Evolutionary conservation across 2,888 invertebrate species (phyloP), one percentile per base, ranked within the genome.

Genomic region (Tinea trinotella): DNA sequence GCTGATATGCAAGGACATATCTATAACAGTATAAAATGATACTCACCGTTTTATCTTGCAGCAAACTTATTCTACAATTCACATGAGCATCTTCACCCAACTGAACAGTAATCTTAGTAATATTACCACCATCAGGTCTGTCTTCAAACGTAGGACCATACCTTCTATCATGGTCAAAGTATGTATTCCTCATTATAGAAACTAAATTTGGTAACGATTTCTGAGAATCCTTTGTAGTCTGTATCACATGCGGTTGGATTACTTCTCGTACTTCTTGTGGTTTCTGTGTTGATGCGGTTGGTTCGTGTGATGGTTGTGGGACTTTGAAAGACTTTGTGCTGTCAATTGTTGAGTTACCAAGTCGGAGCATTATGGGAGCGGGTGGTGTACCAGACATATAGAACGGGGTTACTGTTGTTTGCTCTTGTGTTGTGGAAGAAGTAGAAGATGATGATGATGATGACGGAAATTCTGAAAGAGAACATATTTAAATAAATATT

Each of bases 101-200:
- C 64, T 92, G 92, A 18, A 92, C 91, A 0, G 92, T 93, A 55
- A 92, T 89, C 67, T 91, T 92, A 48, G 90, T 88, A 13, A 90
- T 78, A 62, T 90, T 90, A 19, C 90, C 90, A 61, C 85, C 78
- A n/a, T 52, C 54, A 0, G 76, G 69, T 0, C 69, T 64, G 53
- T 85, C 86, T 64, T 92, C 92, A 64, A 92, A 92, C 61, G 91
- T 91, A 22, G 92, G 92, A 24, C 92, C 92, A 74, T 91, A 91
- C 64, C 90, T 89, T 55, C 83, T 67, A 54, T 86, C 86, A 48
- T 87, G 86, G 53, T 87, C 85, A 35, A 85, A 82, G 57, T 85
- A 82, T 0, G 76, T 82, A 46, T 83, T 82, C 65, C 81, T 81
- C 0, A 71, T 67, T 6, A 56, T 57, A 9, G 75, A 66, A 3